Conservation (phyloP, 2,888 invertebrate species). For the Hyalella azteca region DNA sequence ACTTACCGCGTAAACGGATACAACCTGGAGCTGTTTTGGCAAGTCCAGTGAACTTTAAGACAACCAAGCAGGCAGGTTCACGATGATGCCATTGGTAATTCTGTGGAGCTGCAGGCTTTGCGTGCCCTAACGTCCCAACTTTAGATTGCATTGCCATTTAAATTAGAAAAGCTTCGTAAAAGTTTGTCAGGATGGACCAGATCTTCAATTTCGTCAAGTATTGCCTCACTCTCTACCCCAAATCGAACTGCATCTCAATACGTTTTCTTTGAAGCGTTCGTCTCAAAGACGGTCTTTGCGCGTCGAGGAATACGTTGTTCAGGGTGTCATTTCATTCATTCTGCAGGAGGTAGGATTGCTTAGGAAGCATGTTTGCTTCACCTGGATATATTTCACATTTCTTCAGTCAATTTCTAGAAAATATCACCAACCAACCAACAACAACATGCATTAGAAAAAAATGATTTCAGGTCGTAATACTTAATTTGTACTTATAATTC, state of each 20-base stretch:
- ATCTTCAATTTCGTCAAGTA: not conserved
- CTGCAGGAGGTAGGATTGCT: too few species aligned
- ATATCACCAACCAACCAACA: too few species aligned
- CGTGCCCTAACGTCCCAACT: not conserved
- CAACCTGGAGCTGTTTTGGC: not conserved
- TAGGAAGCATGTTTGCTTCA: too few species aligned
- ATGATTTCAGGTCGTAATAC: too few species aligned
- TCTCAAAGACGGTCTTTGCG: too few species aligned
- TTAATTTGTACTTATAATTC: too few species aligned
- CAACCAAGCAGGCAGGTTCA: not conserved
- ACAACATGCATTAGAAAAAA: too few species aligned
- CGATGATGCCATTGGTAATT: not conserved
- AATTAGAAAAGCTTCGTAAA: conserved; percentile 13
- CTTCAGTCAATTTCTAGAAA: too few species aligned
- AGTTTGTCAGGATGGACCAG: not conserved
- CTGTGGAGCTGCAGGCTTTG: not conserved
- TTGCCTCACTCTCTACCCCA: not conserved
- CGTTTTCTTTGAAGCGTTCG: not conserved
- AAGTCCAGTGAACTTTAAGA: not conserved
- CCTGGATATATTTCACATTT: too few species aligned
- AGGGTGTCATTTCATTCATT: too few species aligned
- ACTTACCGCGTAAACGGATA: not conserved
- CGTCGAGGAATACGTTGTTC: too few species aligned
- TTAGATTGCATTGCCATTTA: conserved; percentile 26
- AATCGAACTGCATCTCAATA: not conserved